These are phyloP conservation scores for Eulithis testata DNA, from an alignment of 2,888 invertebrate species.

Conservation along the genomic window DNA sequence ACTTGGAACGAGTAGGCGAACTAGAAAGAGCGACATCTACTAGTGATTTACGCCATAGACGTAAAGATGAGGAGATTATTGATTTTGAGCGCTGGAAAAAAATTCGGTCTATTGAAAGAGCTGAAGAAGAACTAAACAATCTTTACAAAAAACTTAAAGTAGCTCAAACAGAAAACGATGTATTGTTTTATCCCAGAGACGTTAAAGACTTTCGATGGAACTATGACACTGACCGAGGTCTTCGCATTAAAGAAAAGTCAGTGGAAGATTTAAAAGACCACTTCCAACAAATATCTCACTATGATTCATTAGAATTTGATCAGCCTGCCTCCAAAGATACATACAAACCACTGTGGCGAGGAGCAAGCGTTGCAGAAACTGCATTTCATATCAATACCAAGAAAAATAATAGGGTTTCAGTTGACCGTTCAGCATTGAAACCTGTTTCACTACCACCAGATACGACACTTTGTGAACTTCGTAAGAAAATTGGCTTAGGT, in stretches of 20 bases:
- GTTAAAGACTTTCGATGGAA: conserved; percentile 91
- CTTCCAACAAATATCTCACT: conserved; percentile 87
- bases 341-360: conserved; percentile 93
- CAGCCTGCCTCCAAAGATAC: conserved; percentile 85
- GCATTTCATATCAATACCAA: conserved; percentile 87
- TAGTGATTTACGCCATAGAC: conserved; percentile 88
- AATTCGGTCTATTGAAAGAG: conserved; percentile 90
- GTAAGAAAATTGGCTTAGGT: conserved; percentile 86
- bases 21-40: conserved; percentile 91
- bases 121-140: conserved; percentile 91
- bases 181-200: conserved; percentile 91
- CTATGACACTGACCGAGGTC: conserved; percentile 89
- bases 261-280: conserved; percentile 93
- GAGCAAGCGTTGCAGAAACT: conserved; percentile 91
- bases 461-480: conserved; percentile 72
- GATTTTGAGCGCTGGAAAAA: conserved; percentile 95
- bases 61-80: conserved; percentile 91
- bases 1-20: conserved; percentile 93
- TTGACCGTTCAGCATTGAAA: conserved; percentile 56
- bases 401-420: conserved; percentile 79
- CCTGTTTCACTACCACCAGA: conserved; percentile 66
- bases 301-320: conserved; percentile 76
- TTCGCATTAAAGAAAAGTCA: conserved; percentile 93
- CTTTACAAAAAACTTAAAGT: conserved; percentile 90
- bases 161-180: conserved; percentile 92